A percentile compares a stretch with the other conserved stretches of the same genome.
These are phyloP conservation scores for Trissoscelio sp. DNA, from an alignment of 2,888 invertebrate genomes.

Conservation along the genomic window DNA sequence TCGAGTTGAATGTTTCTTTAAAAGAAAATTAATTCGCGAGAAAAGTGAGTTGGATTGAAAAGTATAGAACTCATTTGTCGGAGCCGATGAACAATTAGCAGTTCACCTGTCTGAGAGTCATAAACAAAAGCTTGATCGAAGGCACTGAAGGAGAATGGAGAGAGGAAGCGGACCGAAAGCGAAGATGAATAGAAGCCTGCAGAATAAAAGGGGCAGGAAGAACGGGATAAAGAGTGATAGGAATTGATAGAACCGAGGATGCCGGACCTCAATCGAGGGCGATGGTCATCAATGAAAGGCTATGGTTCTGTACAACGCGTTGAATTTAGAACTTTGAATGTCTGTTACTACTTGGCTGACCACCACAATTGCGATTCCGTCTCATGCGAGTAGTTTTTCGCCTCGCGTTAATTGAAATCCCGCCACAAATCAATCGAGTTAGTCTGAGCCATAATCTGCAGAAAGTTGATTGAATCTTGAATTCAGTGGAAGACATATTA, in stretches of 20 bases:
- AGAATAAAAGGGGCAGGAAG: conserved; percentile 41
- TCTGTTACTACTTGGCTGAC: conserved; percentile 22
- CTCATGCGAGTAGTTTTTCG: conserved; percentile 60
- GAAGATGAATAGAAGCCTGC: conserved; percentile 25
- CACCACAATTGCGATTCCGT: conserved; percentile 47
- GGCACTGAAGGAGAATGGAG: conserved; percentile 24
- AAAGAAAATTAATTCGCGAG: conserved; percentile 6
- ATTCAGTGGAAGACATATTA: too few species aligned
- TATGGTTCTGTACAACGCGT: conserved; percentile 74
- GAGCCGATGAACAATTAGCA: conserved; percentile 73
- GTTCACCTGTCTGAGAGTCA: conserved; percentile 65
- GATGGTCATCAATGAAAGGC: conserved; percentile 71
- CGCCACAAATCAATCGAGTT: conserved; percentile 73
- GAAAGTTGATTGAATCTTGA: conserved; percentile 47
- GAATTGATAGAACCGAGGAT: conserved; percentile 46
- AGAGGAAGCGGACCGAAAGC: conserved; percentile 17
- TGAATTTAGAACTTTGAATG: conserved; percentile 71
- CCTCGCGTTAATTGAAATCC: conserved; percentile 75
- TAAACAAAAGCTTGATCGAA: conserved; percentile 63
- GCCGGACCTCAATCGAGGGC: conserved; percentile 69
- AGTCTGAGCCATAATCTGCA: conserved; percentile 62
- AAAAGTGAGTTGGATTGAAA: conserved; percentile 29
- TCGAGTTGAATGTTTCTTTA: neutral
- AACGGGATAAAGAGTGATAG: conserved; percentile 56
- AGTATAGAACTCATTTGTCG: conserved; percentile 63